phyloP scores from a whole-genome alignment of 1,140 invertebrate species.

The Pentalonia nigronervosa region DNA sequence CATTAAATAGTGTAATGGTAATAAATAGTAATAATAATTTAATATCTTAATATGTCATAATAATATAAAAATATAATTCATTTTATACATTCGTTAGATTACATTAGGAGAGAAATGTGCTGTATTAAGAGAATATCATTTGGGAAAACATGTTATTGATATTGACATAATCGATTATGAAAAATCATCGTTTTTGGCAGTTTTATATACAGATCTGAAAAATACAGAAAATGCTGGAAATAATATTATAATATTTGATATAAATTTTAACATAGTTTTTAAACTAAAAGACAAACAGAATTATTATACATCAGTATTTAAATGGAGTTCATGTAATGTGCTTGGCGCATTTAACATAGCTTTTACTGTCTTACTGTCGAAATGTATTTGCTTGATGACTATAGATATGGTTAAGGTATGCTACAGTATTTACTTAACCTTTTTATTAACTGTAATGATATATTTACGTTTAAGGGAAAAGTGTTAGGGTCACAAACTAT shows the following conservation, averaged over 20 bases:
- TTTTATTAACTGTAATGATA: not conserved
- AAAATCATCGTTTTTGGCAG: not conserved
- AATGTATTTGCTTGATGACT: not conserved
- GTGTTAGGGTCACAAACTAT: not conserved
- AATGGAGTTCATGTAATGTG: not conserved
- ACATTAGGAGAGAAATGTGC: conserved; percentile 30
- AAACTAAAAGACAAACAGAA: not conserved
- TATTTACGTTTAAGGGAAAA: conserved; percentile 4
- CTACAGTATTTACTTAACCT: not conserved
- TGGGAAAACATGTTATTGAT: conserved; percentile 18
- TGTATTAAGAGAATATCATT: conserved; percentile 16
- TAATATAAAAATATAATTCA: not conserved
- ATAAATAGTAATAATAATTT: not conserved
- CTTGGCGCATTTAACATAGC: not conserved
- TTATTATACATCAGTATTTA: conserved; percentile 25
- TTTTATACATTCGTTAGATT: conserved; percentile 1
- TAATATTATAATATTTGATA: conserved; percentile 28
- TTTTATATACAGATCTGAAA: not conserved
- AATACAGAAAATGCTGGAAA: not conserved
- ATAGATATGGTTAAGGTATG: conserved; percentile 13
- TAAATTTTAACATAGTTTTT: conserved; percentile 22
- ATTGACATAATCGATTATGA: not conserved
- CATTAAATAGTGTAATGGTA: not conserved
- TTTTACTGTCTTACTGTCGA: not conserved
- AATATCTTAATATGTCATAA: not conserved